These are phyloP conservation scores for Frankliniella fusca DNA, from an alignment of 2,888 invertebrate genomes.

Conservation along the genomic window DNA sequence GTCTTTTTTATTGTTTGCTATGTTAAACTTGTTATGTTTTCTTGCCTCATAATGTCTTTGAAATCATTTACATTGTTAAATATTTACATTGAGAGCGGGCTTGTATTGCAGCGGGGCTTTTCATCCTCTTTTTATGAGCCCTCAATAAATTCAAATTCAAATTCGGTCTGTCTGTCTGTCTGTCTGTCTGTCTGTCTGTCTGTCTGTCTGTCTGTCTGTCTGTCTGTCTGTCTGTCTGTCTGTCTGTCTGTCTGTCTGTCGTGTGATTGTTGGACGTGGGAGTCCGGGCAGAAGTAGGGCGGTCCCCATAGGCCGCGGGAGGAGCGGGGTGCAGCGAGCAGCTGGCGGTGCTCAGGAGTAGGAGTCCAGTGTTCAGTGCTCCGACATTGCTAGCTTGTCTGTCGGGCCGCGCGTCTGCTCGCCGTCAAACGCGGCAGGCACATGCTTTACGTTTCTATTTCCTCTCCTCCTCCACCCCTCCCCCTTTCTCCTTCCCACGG, in stretches of 20 bases:
- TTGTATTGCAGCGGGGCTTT: too few species aligned
- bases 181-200: not conserved
- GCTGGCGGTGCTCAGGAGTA: not conserved
- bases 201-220: not conserved
- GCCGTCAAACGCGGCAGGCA: not conserved
- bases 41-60: too few species aligned
- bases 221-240: not conserved
- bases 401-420: not conserved
- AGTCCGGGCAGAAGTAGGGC: not conserved
- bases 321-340: too few species aligned
- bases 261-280: not conserved
- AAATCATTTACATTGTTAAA: too few species aligned
- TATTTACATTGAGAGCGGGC: too few species aligned
- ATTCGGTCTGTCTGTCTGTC: too few species aligned
- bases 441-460: not conserved
- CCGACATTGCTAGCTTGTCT: not conserved
- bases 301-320: not conserved
- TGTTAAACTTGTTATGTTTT: too few species aligned
- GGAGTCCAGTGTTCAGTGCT: not conserved
- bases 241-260: not conserved
- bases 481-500: not conserved
- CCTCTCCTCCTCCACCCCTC: not conserved
- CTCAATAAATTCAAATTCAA: too few species aligned
- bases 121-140: too few species aligned
- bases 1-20: too few species aligned